Evolutionary conservation across 2,888 invertebrate genomes (phyloP).

Genomic region (Dysmachus trigonus): DNA sequence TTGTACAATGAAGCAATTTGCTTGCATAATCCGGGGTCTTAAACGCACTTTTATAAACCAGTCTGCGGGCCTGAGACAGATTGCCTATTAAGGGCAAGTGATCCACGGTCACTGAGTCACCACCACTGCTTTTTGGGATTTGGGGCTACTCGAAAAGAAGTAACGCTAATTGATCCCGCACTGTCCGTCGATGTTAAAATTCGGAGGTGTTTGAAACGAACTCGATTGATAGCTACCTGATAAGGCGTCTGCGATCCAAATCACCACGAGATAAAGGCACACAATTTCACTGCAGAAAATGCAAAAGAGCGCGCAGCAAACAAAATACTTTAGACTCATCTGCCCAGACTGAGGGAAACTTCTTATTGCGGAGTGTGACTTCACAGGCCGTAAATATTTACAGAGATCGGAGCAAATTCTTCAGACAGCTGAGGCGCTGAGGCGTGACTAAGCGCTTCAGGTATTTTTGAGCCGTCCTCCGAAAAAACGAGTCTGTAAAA

Average conservation of each 20-base stretch:
- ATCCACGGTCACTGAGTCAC: not conserved
- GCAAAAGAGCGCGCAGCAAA: not conserved
- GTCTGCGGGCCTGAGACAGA: not conserved
- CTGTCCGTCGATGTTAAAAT: not conserved
- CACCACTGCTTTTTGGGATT: not conserved
- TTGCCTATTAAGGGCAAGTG: not conserved
- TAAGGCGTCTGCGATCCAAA: not conserved
- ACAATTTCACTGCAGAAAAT: conserved; percentile 4
- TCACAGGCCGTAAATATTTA: not conserved
- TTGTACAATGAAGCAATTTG: not conserved
- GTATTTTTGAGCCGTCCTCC: conserved; percentile 6
- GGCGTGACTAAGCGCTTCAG: conserved; percentile 27
- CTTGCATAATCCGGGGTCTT: not conserved
- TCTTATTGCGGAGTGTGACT: not conserved
- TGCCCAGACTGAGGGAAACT: not conserved
- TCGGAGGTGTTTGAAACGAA: not conserved
- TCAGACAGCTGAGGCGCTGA: not conserved
- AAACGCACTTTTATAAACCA: not conserved
- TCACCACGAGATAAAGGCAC: not conserved
- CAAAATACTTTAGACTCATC: not conserved
- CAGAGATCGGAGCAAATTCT: not conserved
- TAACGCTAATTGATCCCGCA: not conserved
- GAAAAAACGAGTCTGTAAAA: not conserved
- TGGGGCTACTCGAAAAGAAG: not conserved
- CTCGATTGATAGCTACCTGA: not conserved